These are phyloP conservation scores for Apodemus speciosus DNA, from an alignment of 2,113 vertebrate genomes.

Conservation along the genomic window DNA sequence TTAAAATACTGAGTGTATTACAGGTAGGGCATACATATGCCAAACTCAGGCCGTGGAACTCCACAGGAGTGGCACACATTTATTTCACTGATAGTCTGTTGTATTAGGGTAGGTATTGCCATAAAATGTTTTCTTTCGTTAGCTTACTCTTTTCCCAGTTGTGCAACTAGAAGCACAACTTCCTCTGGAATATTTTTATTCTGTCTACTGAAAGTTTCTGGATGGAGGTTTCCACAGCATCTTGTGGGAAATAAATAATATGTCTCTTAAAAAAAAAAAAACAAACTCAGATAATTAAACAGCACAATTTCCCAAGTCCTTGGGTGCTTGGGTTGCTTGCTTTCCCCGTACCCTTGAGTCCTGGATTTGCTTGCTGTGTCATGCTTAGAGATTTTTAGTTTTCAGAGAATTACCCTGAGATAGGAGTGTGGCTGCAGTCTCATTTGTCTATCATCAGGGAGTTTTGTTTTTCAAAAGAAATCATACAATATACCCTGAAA, in stretches of 20 bases:
- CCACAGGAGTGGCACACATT: not conserved
- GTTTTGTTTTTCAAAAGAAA: not conserved
- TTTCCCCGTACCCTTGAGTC: not conserved
- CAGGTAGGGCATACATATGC: not conserved
- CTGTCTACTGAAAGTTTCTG: not conserved
- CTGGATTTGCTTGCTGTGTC: not conserved
- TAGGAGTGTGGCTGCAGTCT: not conserved
- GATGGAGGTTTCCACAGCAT: not conserved
- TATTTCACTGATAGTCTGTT: not conserved
- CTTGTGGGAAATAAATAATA: not conserved
- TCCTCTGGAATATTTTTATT: not conserved
- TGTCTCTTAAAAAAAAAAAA: not conserved
- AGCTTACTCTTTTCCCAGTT: not conserved
- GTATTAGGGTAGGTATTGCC: not conserved
- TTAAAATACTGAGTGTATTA: not conserved
- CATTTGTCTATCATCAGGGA: not conserved
- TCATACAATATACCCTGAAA: not conserved
- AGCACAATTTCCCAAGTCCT: not conserved
- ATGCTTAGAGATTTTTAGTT: slow-evolving; percentile 2
- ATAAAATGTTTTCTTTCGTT: not conserved
- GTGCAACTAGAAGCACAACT: not conserved
- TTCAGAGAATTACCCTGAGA: not conserved
- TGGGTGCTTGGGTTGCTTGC: not conserved
- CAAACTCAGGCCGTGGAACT: not conserved
- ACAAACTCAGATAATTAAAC: not conserved